Evolutionary conservation across 2,888 invertebrate genomes (phyloP).

Genomic region (Isotomurus palustris): DNA sequence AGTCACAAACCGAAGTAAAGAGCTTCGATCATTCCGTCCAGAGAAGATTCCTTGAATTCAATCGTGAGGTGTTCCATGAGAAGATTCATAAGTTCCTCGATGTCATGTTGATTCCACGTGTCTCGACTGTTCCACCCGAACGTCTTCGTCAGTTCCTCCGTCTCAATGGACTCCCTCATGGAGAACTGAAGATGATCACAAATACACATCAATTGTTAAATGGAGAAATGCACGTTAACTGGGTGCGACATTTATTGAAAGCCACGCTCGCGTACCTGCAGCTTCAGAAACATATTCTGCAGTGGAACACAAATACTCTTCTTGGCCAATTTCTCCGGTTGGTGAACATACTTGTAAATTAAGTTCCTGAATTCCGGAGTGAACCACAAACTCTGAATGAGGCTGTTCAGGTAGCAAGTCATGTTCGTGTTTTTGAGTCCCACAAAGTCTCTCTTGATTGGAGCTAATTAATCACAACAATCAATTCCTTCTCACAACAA

Average conservation of each 20-base stretch:
- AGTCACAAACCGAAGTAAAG: conserved; percentile 62
- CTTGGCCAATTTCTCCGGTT: conserved; percentile 62
- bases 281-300: conserved; percentile 75
- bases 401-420: conserved; percentile 86
- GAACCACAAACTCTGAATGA: conserved; percentile 83
- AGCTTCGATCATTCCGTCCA: conserved; percentile 73
- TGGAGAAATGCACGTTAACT: neutral
- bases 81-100: conserved; percentile 81
- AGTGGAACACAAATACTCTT: conserved; percentile 80
- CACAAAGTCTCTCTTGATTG: conserved; percentile 54
- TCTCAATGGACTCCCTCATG: conserved; percentile 71
- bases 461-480: no score
- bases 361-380: conserved; percentile 88
- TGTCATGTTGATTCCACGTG: conserved; percentile 89
- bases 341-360: conserved; percentile 68
- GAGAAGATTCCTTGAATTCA: conserved; percentile 74
- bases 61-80: conserved; percentile 86
- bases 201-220: neutral
- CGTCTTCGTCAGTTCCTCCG: conserved; percentile 77
- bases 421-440: conserved; percentile 85
- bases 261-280: conserved; percentile 58
- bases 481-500: no score
- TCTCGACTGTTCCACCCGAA: conserved; percentile 88
- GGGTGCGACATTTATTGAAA: neutral
- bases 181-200: conserved; percentile 60